phyloP scores from a whole-genome alignment of 2,888 invertebrate species.

The Lucinisca nassula region DNA sequence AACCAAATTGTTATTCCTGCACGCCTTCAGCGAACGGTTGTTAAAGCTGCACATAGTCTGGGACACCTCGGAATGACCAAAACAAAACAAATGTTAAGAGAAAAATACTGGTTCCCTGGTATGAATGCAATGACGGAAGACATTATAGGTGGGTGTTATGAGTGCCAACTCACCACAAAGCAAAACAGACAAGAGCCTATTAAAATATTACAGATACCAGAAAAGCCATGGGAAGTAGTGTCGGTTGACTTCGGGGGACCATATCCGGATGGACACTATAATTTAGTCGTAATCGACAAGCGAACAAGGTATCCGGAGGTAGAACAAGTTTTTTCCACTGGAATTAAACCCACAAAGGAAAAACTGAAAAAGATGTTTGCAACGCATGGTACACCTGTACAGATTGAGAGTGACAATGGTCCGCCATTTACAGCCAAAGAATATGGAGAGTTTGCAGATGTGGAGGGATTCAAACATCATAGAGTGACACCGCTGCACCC shows the following conservation, averaged over 20 bases:
- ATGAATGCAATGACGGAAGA: too few relatives aligned
- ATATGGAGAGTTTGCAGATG: neutral
- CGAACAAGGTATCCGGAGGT: too few relatives aligned
- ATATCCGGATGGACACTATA: too few relatives aligned
- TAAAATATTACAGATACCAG: constrained; percentile 1
- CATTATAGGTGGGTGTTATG: too few relatives aligned
- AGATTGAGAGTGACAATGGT: neutral
- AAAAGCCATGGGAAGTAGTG: constrained; percentile 8
- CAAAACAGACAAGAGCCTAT: too few relatives aligned
- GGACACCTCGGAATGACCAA: constrained; percentile 4
- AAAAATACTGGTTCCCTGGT: constrained; percentile 12
- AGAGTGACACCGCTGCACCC: neutral
- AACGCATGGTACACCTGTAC: neutral
- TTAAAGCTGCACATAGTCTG: constrained; percentile 6
- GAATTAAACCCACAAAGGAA: too few relatives aligned
- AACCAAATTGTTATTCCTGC: too few relatives aligned
- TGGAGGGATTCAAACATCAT: neutral
- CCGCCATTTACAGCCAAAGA: neutral
- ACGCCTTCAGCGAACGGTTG: neutral
- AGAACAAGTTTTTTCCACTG: too few relatives aligned
- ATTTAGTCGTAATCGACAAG: too few relatives aligned
- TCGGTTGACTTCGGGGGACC: neutral
- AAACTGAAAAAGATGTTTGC: too few relatives aligned
- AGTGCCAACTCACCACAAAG: too few relatives aligned
- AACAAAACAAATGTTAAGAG: constrained; percentile 5